phyloP scores from a whole-genome alignment of 2,888 invertebrate genomes.

The Parnassius mnemosyne region DNA sequence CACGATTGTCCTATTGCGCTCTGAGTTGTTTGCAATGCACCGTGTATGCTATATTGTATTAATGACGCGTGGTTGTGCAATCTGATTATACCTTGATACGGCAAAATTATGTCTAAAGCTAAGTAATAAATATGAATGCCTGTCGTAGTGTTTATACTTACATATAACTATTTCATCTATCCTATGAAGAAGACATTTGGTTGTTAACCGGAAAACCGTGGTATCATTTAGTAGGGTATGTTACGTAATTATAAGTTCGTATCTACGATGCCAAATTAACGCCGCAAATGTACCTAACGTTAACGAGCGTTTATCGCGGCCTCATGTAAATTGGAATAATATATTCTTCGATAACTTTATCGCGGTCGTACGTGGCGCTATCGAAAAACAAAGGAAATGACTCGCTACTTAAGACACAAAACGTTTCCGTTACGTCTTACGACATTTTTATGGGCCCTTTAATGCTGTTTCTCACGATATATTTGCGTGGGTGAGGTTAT shows the following conservation, averaged over 20 bases:
- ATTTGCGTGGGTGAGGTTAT: conserved; percentile 44
- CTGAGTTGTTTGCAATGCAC: conserved; percentile 18
- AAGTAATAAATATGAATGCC: no score
- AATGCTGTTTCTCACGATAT: conserved; percentile 62
- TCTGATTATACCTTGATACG: no score
- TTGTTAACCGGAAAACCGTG: no score
- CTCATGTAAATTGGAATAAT: conserved; percentile 55
- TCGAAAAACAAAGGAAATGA: conserved; percentile 70
- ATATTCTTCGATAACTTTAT: conserved; percentile 60
- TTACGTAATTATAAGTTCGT: background rate
- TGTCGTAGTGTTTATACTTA: no score
- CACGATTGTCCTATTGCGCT: conserved; percentile 42
- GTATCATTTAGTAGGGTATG: no score
- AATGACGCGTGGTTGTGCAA: no score
- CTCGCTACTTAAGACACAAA: conserved; percentile 62
- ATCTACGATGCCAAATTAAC: conserved; percentile 29
- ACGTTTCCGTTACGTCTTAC: conserved; percentile 68
- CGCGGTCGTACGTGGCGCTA: conserved; percentile 50
- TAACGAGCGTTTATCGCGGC: conserved; percentile 32
- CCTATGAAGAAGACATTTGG: no score
- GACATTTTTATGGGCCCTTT: conserved; percentile 52
- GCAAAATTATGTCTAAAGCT: no score
- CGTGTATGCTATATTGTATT: conserved; percentile 8
- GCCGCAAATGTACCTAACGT: conserved; percentile 29
- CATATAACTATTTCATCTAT: no score